These are phyloP conservation scores for Narcine bancroftii DNA, from an alignment of 2,113 vertebrate genomes.

Conservation along the genomic window DNA sequence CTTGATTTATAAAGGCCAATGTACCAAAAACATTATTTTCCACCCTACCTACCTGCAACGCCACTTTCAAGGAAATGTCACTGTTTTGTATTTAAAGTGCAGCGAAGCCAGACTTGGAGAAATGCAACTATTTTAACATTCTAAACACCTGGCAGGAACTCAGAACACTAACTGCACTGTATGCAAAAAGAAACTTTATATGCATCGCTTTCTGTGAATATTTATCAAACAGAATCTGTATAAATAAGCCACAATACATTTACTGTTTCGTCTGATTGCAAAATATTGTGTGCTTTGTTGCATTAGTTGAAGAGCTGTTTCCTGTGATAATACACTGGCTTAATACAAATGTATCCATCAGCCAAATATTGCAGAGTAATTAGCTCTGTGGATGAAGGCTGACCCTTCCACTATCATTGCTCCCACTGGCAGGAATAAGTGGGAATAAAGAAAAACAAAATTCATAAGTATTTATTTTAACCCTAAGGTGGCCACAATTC, in stretches of 20 bases:
- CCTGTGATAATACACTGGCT: background rate
- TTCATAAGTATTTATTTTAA: background rate
- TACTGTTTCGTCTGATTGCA: constrained; percentile 4
- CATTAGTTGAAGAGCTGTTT: background rate
- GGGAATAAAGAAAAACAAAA: background rate
- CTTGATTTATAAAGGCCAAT: too few species aligned
- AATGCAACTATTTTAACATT: background rate
- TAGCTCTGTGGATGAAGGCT: background rate
- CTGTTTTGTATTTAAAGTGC: background rate
- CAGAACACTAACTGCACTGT: background rate
- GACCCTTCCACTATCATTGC: background rate
- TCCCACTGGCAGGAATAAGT: background rate
- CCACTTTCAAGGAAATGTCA: background rate
- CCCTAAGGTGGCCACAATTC: background rate
- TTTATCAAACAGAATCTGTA: background rate
- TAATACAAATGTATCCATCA: background rate
- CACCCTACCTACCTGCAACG: too few species aligned
- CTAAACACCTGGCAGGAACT: background rate
- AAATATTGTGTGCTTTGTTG: background rate
- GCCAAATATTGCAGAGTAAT: background rate
- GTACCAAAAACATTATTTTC: too few species aligned
- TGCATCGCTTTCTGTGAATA: background rate
- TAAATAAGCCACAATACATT: background rate
- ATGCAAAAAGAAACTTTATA: background rate
- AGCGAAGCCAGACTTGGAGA: background rate